These are phyloP conservation scores for Oncorhynchus masou DNA, from an alignment of 2,113 vertebrate genomes.

Conservation along the genomic window DNA sequence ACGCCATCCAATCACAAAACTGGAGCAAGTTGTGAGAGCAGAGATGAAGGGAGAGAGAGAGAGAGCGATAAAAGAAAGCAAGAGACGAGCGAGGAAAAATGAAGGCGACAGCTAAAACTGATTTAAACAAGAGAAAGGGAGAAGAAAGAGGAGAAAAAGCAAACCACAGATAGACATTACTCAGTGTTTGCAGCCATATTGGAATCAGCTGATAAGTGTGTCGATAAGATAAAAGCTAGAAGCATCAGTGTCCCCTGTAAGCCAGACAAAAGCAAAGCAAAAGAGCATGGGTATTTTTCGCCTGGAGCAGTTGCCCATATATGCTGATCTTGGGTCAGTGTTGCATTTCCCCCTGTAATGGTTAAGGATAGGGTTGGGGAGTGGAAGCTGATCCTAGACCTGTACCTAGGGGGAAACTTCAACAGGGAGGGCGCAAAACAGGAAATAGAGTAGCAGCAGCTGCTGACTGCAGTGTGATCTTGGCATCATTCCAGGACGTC, in stretches of 20 bases:
- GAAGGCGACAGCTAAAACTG: slow-evolving; percentile 29
- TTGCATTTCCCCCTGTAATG: no score
- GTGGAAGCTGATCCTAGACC: neutral
- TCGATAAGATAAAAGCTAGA: slow-evolving; percentile 29
- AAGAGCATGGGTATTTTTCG: no score
- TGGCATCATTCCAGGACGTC: neutral
- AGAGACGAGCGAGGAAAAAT: slow-evolving; percentile 14
- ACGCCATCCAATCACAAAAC: slow-evolving; percentile 59
- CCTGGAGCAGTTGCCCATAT: no score
- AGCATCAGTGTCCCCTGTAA: neutral
- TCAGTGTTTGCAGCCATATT: slow-evolving; percentile 20
- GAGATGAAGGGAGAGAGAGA: no score
- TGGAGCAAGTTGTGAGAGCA: slow-evolving; percentile 48
- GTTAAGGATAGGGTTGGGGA: no score
- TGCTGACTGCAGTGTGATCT: neutral
- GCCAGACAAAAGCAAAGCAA: neutral
- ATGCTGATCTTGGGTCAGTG: no score
- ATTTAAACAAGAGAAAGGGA: slow-evolving; percentile 24
- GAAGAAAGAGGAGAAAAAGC: neutral
- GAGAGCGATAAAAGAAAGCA: neutral
- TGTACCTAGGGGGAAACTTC: neutral
- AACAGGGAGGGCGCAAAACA: neutral
- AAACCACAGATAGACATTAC: slow-evolving; percentile 8
- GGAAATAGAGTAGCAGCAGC: neutral
- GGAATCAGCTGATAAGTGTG: slow-evolving; percentile 37